Percentiles rank a stretch among this genome's conserved stretches.
phyloP scores from a whole-genome alignment of 2,797 vertebrate genomes.

The Esox masquinongy region DNA sequence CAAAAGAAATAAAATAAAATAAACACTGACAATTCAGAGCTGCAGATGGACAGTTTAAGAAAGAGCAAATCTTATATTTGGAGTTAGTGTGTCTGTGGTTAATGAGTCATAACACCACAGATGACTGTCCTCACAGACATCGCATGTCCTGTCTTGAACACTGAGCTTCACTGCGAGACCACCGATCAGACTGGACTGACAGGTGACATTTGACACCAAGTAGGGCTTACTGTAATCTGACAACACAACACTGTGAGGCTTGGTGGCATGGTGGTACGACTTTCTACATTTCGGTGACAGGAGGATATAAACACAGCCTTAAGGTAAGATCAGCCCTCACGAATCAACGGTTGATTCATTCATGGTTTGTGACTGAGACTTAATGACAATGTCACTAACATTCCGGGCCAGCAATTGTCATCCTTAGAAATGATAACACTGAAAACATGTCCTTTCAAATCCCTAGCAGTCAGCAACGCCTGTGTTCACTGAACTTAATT shows the following conservation, averaged over 20 bases:
- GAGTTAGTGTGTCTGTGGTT: not conserved
- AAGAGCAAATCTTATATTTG: not conserved
- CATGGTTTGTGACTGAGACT: not conserved
- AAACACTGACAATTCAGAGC: not conserved
- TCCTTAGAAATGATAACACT: not conserved
- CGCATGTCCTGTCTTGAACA: not conserved
- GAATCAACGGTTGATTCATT: not conserved
- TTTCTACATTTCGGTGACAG: not conserved
- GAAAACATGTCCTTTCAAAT: slow-evolving; percentile 1
- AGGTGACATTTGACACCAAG: not conserved
- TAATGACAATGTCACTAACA: not conserved
- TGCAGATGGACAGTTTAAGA: not conserved
- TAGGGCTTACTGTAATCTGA: not conserved
- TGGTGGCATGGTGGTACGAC: not conserved
- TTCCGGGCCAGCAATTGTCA: not conserved
- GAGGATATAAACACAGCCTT: not conserved
- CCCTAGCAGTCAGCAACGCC: not conserved
- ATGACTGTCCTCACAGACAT: not conserved
- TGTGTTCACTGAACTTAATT: not conserved
- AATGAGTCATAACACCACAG: not conserved
- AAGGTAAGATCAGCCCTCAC: not conserved
- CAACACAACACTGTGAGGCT: not conserved
- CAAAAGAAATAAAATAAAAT: not conserved
- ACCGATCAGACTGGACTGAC: not conserved
- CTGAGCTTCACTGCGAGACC: not conserved